Percentiles rank a stretch among this genome's conserved stretches.
Conservation (phyloP, 2,797 vertebrate species). For the Lophius americanus region DNA sequence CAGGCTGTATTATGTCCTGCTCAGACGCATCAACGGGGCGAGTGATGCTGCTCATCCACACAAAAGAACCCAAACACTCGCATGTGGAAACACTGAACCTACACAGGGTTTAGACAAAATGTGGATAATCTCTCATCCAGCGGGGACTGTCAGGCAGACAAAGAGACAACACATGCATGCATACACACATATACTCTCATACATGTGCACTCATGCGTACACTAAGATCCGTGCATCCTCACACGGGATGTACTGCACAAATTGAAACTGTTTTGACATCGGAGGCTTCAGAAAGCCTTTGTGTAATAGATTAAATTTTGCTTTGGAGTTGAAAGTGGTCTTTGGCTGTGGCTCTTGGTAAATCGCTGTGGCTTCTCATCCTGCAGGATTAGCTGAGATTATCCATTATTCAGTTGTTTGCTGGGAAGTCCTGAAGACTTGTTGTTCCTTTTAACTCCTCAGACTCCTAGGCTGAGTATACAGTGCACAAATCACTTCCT, state of each 20-base stretch:
- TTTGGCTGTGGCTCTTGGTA: constrained; percentile 56
- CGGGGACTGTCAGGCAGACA: constrained; percentile 50
- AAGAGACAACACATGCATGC: constrained; percentile 41
- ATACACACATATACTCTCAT: constrained; percentile 24
- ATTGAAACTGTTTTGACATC: constrained; percentile 16
- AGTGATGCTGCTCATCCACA: constrained; percentile 59
- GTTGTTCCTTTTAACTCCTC: constrained; percentile 46
- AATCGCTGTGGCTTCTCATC: constrained; percentile 60
- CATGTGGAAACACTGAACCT: constrained; percentile 51
- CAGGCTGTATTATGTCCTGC: constrained; percentile 53
- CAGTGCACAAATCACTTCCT: constrained; percentile 37
- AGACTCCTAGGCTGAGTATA: constrained; percentile 35
- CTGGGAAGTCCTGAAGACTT: constrained; percentile 42
- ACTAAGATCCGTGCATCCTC: constrained; percentile 23
- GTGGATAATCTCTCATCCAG: constrained; percentile 67
- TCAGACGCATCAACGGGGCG: constrained; percentile 33
- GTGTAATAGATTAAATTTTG: constrained; percentile 48
- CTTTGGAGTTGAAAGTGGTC: constrained; percentile 50
- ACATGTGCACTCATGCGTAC: constrained; percentile 15
- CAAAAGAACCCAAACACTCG: constrained; percentile 54
- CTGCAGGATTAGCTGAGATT: constrained; percentile 64
- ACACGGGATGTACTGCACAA: constrained; percentile 24
- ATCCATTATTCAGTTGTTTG: constrained; percentile 68
- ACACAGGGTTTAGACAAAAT: constrained; percentile 62
- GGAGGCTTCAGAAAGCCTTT: constrained; percentile 21